These are phyloP conservation scores for Notarius lentiginosus DNA, from an alignment of 2,113 vertebrate species.

Conservation along the genomic window DNA sequence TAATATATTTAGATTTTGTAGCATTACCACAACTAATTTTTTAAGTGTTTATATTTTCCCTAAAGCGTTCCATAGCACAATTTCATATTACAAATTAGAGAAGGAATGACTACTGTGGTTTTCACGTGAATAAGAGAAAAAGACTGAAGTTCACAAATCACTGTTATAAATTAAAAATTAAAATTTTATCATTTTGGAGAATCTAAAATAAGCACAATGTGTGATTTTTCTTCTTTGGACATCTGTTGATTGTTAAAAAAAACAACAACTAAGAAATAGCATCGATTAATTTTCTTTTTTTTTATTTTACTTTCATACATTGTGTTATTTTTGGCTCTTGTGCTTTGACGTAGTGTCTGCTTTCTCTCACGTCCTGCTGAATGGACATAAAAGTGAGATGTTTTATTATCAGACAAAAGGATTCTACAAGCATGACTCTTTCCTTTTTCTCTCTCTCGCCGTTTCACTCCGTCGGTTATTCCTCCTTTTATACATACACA, in stretches of 20 bases:
- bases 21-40: no score
- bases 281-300: background rate
- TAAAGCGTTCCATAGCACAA: background rate
- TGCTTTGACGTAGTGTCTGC: slow-evolving; percentile 7
- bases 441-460: background rate
- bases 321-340: background rate
- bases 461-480: background rate
- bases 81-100: background rate
- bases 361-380: background rate
- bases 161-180: background rate
- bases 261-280: no score
- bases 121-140: background rate
- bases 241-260: background rate
- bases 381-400: slow-evolving; percentile 13
- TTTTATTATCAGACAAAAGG: slow-evolving; percentile 31
- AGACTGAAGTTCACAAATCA: background rate
- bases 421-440: background rate
- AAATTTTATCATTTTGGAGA: no score
- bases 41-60: background rate
- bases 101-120: background rate
- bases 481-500: slow-evolving; percentile 3
- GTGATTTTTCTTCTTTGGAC: background rate
- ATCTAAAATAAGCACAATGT: background rate
- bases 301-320: background rate
- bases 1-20: background rate